phyloP scores from a whole-genome alignment of 2,113 vertebrate genomes.

The Tragelaphus buxtoni region DNA sequence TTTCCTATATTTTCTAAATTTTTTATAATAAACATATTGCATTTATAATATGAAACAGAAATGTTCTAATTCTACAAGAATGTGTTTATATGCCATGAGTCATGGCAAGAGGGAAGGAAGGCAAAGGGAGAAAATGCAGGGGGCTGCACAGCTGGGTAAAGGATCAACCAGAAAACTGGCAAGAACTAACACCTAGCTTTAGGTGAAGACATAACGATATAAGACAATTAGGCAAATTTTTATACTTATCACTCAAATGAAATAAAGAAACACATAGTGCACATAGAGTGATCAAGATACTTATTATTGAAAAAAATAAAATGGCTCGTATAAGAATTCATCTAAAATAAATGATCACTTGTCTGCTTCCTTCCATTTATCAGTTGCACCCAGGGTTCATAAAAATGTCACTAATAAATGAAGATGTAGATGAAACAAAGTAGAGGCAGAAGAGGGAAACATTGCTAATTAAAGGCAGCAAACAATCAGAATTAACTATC shows the following conservation, averaged over 20 bases:
- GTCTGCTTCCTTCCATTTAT: neutral
- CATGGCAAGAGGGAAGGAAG: neutral
- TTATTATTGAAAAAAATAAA: neutral
- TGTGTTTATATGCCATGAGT: neutral
- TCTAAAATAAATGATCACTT: neutral
- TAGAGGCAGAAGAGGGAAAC: neutral
- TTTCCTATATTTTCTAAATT: conserved; percentile 5
- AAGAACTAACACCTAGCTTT: neutral
- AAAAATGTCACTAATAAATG: neutral
- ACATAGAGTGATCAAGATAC: neutral
- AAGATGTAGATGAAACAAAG: neutral
- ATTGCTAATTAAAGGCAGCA: neutral
- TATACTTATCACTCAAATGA: neutral
- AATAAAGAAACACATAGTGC: neutral
- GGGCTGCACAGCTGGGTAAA: neutral
- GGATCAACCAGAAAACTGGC: neutral
- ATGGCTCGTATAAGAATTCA: neutral
- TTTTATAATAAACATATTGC: neutral
- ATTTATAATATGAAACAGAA: neutral
- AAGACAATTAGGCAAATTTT: neutral
- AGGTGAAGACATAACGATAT: neutral
- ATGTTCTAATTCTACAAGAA: neutral
- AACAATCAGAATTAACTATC: neutral
- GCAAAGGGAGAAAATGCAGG: neutral
- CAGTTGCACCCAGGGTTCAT: neutral